Evolutionary conservation across 64 coral and sea anemone species (phyloP), one percentile per base, ranked within the genome.

Genomic region (Hydrozoanthus tunicans): DNA sequence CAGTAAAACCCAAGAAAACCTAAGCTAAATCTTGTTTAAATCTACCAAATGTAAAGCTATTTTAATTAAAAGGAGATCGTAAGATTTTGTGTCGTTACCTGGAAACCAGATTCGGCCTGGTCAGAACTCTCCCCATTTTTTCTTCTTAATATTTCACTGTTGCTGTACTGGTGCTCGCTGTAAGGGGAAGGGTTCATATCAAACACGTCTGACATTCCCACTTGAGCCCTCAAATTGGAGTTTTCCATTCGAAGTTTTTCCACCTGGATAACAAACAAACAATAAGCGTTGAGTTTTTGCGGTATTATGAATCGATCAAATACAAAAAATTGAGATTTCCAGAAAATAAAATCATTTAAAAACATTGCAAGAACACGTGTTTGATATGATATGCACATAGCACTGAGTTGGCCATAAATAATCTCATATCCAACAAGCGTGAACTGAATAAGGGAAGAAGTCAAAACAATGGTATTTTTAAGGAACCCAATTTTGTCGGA

Each of bases 171-270:
- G 9, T 88, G 84, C 20, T 93, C 88, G 6, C 69, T 56, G 67
- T 93, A 93, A 9, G 71, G 77, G 0, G 86, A 86, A 14, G 83
- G 83, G 9, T 79, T 79, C 6, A 68, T 61, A 7, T 89, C 83
- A 65, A 88, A 89, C 10, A 85, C 89, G 54, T 96, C 93, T 23
- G 86, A 90, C 43, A 96, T 89, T 51, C 95, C 92, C 1, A 96
- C 59, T 67, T 96, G 95, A 24, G 81, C 86, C 70, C 86, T 84
- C 23, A 96, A 73, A 3, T 73, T 81, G 12, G 90, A 92, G 25
- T 96, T 96, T 56, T 96, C 95, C 53, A 82, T 91, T 62, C 90
- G 73, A 65, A 96, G 79, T 88, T 90, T 94, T 69, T 96, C 92
- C 15, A 96, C 95, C 95, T 94, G 56, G 72, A 92, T 43, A 32